A percentile compares a stretch with the other conserved stretches of the same genome.
These are phyloP conservation scores for Oscheius sp. DNA, from an alignment of 2,888 invertebrate species.

Conservation along the genomic window DNA sequence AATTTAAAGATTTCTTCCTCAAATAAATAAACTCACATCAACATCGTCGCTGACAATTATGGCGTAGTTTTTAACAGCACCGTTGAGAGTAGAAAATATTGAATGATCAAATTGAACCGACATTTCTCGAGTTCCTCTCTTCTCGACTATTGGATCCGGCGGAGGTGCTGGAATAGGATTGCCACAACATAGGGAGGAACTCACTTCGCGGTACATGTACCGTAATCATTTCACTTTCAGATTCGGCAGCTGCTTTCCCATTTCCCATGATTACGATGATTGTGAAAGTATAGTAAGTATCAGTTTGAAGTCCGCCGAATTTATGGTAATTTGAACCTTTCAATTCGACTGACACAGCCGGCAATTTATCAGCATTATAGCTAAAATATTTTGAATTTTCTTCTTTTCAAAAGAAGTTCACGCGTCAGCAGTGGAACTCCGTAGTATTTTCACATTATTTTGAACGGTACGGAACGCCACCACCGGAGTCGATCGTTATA, in stretches of 20 bases:
- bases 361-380: conserved; percentile 49
- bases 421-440: too few species aligned
- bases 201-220: conserved; percentile 56
- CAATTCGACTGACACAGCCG: conserved; percentile 55
- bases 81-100: conserved; percentile 63
- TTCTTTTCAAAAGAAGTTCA: too few species aligned
- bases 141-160: conserved; percentile 50
- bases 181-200: too few species aligned
- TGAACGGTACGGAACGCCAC: too few species aligned
- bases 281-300: conserved; percentile 68
- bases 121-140: conserved; percentile 65
- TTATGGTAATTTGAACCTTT: conserved; percentile 58
- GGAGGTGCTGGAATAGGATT: neutral
- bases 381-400: conserved; percentile 39
- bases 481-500: neutral
- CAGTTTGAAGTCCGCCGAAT: conserved; percentile 59
- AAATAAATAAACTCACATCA: conserved; percentile 45
- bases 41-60: conserved; percentile 65
- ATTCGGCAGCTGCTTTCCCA: conserved; percentile 61
- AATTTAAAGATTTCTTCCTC: neutral
- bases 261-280: conserved; percentile 66
- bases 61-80: conserved; percentile 64
- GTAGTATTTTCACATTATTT: too few species aligned
- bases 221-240: conserved; percentile 66
- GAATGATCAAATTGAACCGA: conserved; percentile 60